Base-by-base conservation (phyloP, 1,140 invertebrate genomes). In the Zaprionus davidi region DNA sequence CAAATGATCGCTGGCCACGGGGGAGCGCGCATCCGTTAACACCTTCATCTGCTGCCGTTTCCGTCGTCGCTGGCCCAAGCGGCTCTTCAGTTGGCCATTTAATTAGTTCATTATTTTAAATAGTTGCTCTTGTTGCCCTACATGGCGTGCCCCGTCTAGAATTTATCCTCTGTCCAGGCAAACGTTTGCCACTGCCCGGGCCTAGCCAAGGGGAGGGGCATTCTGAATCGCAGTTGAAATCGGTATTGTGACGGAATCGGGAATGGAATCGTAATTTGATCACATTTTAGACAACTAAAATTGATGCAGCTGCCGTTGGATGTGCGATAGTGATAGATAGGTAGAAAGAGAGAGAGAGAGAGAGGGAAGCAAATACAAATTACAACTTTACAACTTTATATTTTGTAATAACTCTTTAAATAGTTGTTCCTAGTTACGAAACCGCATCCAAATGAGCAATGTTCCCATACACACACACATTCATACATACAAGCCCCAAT, bases 1-100 rank as follows among this genome's bases (percentile, higher is more conserved):
- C 36, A 90, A 88, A 90, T 88, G 84, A 88, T 90, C 46, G 55
- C 13, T 9, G 38, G 71, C 36, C 34, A 24, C 34, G 34, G 51
- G 46, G 34, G 20, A 7, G 31, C n/a, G 24, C 57, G 26, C 28
- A 53, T 34, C 11, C 41, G 41, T 65, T 41, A 22, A 38, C 68
- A 57, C 55, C 56, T 59, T 77, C 69, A 57, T 62, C 53, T 34
- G 63, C 51, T 58, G 53, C 69, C 51, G 58, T 67, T 56, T 68
- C 51, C 34, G 6, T 44, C 36, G 44, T 51, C 49, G 46, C 44
- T 17, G 5, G 7, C n/a, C 41, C 41, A 46, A 44, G 41, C n/a
- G 41, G n/a, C 41, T 34, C n/a, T 56, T 28, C 53, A 24, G 53
- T 26, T 56, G 22, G 26, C 26, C 26, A 26, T 26, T 56, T 56